Evolutionary conservation across 2,888 invertebrate genomes (phyloP), one percentile per base, ranked within the genome.

Genomic region (Harpagoxenus sublaevis): DNA sequence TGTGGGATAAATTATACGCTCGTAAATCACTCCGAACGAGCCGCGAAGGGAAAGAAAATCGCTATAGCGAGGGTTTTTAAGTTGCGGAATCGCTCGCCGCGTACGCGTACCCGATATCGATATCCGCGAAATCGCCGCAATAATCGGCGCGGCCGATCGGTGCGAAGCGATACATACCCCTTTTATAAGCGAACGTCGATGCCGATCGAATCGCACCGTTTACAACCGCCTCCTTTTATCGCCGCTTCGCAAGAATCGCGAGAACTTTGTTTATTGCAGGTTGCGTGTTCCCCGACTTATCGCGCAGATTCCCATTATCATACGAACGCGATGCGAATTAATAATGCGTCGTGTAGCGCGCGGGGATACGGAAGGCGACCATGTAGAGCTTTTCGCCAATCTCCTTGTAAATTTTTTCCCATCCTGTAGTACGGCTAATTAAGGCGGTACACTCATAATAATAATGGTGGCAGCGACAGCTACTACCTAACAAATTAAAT

Each of bases 1-100:
- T 68, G 84, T 66, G 35, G 75, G 86, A 86, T 90, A 90, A 90
- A 89, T 89, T 88, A 90, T 85, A 89, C 83, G 85, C 83, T 74
- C 88, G 86, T 87, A 90, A 89, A 87, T 90, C 87, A 90, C 81
- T 77, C 81, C 57, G 10, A 65, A 60, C 79, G 53, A 23, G 57
- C 28, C 15, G 63, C 23, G 62, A 45, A 31, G 63, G 78, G 60
- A 9, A 55, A 79, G 82, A 83, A 84, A 89, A 88, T 60, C 65
- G 63, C 71, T 60, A 62, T 60, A 62, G 78, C 75, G 79, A 86
- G 35, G 35, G 81, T 86, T 89, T 65, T 89, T 83, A 77, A 70
- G 48, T 84, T 42, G 55, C 68, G 48, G 28, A 74, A 83, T 83
- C 83, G 48, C 35, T 68, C 39, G 77, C n/a, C 35, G 15, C 23